Percentiles rank a stretch among this genome's conserved stretches.
phyloP scores from a whole-genome alignment of 2,113 vertebrate species.

The Climacteris rufus region DNA sequence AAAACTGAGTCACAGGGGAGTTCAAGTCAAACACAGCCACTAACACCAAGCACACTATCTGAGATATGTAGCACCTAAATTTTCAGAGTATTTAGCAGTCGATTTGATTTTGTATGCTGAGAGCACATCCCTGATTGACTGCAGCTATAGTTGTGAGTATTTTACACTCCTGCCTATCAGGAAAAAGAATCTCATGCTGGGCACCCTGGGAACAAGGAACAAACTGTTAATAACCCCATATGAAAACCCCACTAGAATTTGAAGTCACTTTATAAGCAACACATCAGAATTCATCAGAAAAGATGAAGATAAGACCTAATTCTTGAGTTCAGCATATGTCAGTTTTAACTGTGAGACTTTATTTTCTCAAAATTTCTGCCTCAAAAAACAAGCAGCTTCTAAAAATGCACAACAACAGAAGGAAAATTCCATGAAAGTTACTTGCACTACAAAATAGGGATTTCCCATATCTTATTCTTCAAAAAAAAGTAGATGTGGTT shows the following conservation, averaged over 20 bases:
- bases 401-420: neutral
- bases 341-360: neutral
- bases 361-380: neutral
- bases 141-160: neutral
- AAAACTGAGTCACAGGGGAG: neutral
- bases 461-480: neutral
- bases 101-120: neutral
- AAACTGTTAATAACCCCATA: neutral
- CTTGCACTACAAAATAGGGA: neutral
- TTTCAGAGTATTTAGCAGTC: neutral
- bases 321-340: neutral
- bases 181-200: neutral
- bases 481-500: neutral
- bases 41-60: neutral
- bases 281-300: neutral
- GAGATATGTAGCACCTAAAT: neutral
- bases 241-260: neutral
- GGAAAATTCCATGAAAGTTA: neutral
- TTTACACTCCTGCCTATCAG: conserved; percentile 7
- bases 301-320: neutral
- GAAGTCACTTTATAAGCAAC: neutral
- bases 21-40: neutral
- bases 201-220: neutral
- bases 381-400: neutral
- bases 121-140: neutral